phyloP scores from a whole-genome alignment of 2,888 invertebrate species.

The Lucinisca nassula region DNA sequence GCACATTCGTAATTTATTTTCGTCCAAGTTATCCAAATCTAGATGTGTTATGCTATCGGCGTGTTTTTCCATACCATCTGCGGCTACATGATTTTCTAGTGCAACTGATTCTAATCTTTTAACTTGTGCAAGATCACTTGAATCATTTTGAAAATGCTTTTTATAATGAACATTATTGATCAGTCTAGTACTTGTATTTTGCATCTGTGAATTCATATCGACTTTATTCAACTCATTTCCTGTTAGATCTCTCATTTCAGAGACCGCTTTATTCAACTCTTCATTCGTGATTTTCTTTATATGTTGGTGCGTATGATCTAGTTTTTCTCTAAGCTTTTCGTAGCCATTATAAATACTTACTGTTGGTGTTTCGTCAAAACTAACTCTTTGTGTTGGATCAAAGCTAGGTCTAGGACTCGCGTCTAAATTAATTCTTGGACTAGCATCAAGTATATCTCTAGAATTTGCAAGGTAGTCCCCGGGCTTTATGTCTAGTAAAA shows the following conservation, averaged over 20 bases:
- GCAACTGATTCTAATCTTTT: background rate
- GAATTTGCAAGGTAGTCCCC: background rate
- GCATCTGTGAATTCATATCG: too few relatives aligned
- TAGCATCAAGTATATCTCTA: background rate
- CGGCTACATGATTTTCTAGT: background rate
- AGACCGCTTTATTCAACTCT: too few relatives aligned
- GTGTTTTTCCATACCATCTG: background rate
- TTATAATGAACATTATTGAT: background rate
- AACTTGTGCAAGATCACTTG: background rate
- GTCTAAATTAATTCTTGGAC: background rate
- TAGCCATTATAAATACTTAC: background rate
- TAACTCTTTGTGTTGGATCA: background rate
- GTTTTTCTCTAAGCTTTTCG: background rate
- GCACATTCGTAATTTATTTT: background rate
- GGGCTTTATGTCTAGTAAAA: background rate
- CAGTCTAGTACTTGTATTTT: background rate
- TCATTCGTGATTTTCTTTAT: background rate
- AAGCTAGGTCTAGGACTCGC: background rate
- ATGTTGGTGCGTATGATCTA: background rate
- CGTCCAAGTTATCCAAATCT: background rate
- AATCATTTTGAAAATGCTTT: background rate
- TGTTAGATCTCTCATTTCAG: too few relatives aligned
- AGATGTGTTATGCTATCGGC: background rate
- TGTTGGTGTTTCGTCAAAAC: background rate
- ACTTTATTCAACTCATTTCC: too few relatives aligned